Base-by-base conservation (phyloP, 2,797 vertebrate genomes). In the Kryptopterus vitreolus region DNA sequence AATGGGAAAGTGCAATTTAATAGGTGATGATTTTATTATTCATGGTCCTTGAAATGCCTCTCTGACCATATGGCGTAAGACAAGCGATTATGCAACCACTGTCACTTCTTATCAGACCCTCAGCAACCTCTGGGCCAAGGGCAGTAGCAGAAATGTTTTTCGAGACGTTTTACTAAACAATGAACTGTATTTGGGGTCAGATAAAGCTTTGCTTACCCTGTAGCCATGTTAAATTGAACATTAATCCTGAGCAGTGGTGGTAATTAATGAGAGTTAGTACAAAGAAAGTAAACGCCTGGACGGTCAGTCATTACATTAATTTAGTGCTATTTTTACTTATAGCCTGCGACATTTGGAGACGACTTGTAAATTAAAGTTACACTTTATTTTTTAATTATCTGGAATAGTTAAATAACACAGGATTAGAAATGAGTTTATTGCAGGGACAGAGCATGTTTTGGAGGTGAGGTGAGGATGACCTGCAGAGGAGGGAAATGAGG, bases 21-120 rank as follows among this genome's bases (percentile, higher is more conserved):
- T 81, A 81, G 77, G 75, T 74, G 52, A 53, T 83, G 46, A 85
- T 88, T 58, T 43, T 26, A 61, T 83, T 82, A 82, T 81, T 85
- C 74, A 76, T 72, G 76, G 82, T 68, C 78, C 79, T 85, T 78
- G 9, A 71, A 71, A 52, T 52, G 26, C 48, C n/a, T 71, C 48
- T 31, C 68, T 53, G 68, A 71, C 48, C 68, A 71, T 22, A 71
- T 71, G 48, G 48, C 68, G 18, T 22, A 22, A 11, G 26, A 18
- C 29, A 31, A 26, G 48, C 16, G 52, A 52, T 52, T 31, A 52
- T 53, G 68, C 48, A 33, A 31, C 7, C 33, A 26, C 22, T 53
- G 48, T 71, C 48, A 71, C 16, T 29, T 31, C 66, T 52, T 70
- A 52, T 70, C 26, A 71, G 48, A 52, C 26, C 48, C 18, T 52